Percentiles rank a stretch among this genome's conserved stretches.
phyloP scores from a whole-genome alignment of 1,140 invertebrate species.

The Zaprionus taronus region DNA sequence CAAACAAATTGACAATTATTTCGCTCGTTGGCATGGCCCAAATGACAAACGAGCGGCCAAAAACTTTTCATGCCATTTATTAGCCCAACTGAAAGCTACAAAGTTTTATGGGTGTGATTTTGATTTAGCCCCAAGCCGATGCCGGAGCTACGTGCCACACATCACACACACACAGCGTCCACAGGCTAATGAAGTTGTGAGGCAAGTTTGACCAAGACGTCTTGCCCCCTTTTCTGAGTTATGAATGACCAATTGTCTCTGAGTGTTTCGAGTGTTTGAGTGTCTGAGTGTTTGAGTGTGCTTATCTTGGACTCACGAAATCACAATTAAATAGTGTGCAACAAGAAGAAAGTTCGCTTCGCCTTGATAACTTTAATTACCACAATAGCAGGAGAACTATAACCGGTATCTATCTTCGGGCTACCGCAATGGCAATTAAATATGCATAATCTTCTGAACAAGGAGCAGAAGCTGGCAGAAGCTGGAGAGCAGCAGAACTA shows the following conservation, averaged over 20 bases:
- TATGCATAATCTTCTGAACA: background rate
- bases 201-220: background rate
- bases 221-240: background rate
- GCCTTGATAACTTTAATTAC: conserved; percentile 4
- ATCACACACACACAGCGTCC: background rate
- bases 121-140: conserved; percentile 64
- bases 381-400: conserved; percentile 1
- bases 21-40: conserved; percentile 34
- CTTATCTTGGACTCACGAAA: background rate
- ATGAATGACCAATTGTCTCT: conserved; percentile 4
- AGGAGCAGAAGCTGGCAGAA: too few relatives aligned
- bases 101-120: conserved; percentile 73
- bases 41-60: conserved; percentile 69
- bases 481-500: background rate
- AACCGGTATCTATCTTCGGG: background rate
- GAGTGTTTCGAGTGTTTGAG: background rate
- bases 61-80: conserved; percentile 73
- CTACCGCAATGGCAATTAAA: conserved; percentile 3
- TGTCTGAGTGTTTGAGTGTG: background rate
- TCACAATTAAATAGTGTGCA: conserved; percentile 1
- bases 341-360: background rate
- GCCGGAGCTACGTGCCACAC: conserved; percentile 16
- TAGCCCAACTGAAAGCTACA: conserved; percentile 42
- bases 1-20: conserved; percentile 76
- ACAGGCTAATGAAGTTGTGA: conserved; percentile 43